These are phyloP conservation scores for Rhincodon typus DNA, from an alignment of 2,797 vertebrate species.

Conservation along the genomic window DNA sequence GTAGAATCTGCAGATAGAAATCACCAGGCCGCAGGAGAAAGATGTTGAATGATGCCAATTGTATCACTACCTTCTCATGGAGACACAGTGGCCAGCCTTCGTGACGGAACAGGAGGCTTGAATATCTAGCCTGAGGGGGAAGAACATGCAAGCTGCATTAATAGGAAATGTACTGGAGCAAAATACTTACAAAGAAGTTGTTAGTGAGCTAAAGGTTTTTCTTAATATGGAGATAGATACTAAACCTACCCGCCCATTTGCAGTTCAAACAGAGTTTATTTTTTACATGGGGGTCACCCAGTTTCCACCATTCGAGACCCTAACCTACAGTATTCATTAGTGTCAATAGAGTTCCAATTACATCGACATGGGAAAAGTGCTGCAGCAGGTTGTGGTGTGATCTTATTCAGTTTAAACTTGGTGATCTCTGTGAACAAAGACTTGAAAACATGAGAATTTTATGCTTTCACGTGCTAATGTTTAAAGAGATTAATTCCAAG, in stretches of 20 bases:
- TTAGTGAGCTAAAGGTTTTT: neutral
- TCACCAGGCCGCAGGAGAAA: constrained; percentile 70
- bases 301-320: neutral
- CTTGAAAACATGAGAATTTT: neutral
- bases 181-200: neutral
- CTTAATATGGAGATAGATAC: neutral
- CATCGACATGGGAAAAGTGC: neutral
- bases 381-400: neutral
- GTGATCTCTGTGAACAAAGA: neutral
- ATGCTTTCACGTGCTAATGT: neutral
- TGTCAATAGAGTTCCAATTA: neutral
- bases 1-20: constrained; percentile 78
- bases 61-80: constrained; percentile 67
- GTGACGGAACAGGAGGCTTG: constrained; percentile 66
- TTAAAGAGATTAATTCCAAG: neutral
- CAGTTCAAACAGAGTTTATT: neutral
- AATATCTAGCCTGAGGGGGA: constrained; percentile 63
- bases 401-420: neutral
- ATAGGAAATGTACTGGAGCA: neutral
- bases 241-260: too few relatives aligned
- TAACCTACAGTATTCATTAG: neutral
- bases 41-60: constrained; percentile 68
- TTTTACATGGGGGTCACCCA: neutral
- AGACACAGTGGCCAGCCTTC: constrained; percentile 85
- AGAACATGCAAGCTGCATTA: constrained; percentile 11